Evolutionary conservation across 2,113 vertebrate species (phyloP).

Genomic region (Butorides virescens): DNA sequence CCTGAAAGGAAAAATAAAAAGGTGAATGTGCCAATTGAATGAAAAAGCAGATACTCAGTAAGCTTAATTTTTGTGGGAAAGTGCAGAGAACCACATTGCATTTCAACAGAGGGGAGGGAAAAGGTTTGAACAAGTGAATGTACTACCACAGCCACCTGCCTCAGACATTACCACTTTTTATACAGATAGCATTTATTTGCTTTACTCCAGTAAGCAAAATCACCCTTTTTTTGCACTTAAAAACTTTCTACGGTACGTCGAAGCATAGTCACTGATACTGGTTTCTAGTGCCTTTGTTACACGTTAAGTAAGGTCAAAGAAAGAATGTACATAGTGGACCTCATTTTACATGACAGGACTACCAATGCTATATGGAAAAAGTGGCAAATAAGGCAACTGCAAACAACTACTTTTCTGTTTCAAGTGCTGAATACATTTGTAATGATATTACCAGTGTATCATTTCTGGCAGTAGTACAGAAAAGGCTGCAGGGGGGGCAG

Average conservation of each 20-base stretch:
- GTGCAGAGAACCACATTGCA: neutral
- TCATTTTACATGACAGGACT: neutral
- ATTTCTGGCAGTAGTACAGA: neutral
- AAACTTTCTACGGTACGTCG: neutral
- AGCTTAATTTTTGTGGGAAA: conserved; percentile 25
- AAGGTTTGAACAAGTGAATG: neutral
- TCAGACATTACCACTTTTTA: neutral
- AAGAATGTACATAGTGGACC: neutral
- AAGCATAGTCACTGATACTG: neutral
- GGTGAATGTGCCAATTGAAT: neutral
- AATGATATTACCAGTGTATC: neutral
- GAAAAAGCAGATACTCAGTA: conserved; percentile 37
- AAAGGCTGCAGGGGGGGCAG: neutral
- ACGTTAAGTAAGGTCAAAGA: neutral
- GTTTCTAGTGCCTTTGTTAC: neutral
- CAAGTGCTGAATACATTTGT: neutral
- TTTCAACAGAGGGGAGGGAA: neutral
- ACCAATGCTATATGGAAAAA: neutral
- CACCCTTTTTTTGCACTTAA: neutral
- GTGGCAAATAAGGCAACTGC: neutral
- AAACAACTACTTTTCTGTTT: neutral
- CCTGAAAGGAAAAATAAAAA: conserved; percentile 41
- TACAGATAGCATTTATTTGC: neutral
- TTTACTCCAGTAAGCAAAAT: neutral
- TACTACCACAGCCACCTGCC: neutral